Evolutionary conservation across 2,888 invertebrate genomes (phyloP), one percentile per base, ranked within the genome.

Genomic region (Galerucella nymphaeae): DNA sequence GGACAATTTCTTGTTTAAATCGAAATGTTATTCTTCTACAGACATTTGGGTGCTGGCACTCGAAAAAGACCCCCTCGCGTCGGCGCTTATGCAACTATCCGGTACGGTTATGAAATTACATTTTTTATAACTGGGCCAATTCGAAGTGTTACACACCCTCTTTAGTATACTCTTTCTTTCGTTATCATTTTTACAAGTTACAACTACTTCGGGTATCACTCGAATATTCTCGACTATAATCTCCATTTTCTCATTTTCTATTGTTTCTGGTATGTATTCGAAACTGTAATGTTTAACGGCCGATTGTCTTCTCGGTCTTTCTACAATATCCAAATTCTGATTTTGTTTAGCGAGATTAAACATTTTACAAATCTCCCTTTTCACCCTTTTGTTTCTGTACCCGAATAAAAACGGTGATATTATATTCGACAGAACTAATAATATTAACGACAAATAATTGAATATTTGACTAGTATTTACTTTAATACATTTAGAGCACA

Each of bases 331-430:
- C 11, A 74, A 48, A 11, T 70, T 70, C 18, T 70, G 70, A 13
- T 73, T 59, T 11, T 72, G 63, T 2, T 77, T 78, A 23, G 75
- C 67, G 18, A 80, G 61, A 23, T 88, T 88, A 73, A 90, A 87
- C 76, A 90, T 86, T 78, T 87, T 87, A 11, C 88, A 83, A 2
- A 90, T 83, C 78, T 91, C 90, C 13, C 90, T 83, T 78, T 90
- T 89, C 2, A 93, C 91, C 38, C 93, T 88, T 16, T 91, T 89
- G 75, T 93, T 93, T 5, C 94, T 89, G 85, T 94, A 91, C 48
- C 94, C 94, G 84, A 94, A 94, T 64, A 94, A 88, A 82, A 94
- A 89, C 18, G 94, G 94, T 63, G 93, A 93, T 23, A 91, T 88
- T 57, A 91, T 88, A 67, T 90, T 89, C 65, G 92, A 92, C 50